phyloP scores from a whole-genome alignment of 2,797 vertebrate genomes.

The Nyctalus aviator region DNA sequence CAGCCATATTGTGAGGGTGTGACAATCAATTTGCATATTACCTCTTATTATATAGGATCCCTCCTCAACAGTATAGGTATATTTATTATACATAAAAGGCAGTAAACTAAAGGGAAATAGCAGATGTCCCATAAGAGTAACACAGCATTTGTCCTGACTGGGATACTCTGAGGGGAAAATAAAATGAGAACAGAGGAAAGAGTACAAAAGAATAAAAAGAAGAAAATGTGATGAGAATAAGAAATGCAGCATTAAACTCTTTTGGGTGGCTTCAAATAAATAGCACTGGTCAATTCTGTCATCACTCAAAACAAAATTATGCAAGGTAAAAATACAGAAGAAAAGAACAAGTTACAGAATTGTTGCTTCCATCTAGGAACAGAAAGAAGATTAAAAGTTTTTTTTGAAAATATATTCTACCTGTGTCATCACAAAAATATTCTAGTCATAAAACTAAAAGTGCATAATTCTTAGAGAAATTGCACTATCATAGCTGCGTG shows the following conservation, averaged over 20 bases:
- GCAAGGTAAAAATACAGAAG: background rate
- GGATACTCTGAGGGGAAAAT: background rate
- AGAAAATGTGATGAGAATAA: background rate
- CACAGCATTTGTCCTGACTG: background rate
- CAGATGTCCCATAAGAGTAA: background rate
- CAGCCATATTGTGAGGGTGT: too few species aligned
- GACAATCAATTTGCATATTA: too few species aligned
- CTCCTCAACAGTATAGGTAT: background rate
- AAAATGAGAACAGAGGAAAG: background rate
- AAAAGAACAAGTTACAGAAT: background rate
- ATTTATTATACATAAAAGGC: background rate
- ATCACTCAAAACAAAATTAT: background rate
- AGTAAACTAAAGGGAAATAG: background rate
- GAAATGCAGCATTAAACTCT: background rate
- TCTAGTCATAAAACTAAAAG: background rate
- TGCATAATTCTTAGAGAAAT: background rate
- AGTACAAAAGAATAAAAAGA: background rate
- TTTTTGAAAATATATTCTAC: background rate
- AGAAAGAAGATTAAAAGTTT: background rate
- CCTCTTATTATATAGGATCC: too few species aligned
- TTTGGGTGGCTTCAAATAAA: background rate
- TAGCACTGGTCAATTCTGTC: background rate
- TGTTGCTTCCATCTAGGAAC: background rate
- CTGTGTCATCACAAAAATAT: background rate
- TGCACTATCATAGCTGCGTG: background rate